Percentiles rank a stretch among this genome's conserved stretches.
These are phyloP conservation scores for Cataglyphis livida DNA, from an alignment of 2,888 invertebrate species.

Conservation along the genomic window DNA sequence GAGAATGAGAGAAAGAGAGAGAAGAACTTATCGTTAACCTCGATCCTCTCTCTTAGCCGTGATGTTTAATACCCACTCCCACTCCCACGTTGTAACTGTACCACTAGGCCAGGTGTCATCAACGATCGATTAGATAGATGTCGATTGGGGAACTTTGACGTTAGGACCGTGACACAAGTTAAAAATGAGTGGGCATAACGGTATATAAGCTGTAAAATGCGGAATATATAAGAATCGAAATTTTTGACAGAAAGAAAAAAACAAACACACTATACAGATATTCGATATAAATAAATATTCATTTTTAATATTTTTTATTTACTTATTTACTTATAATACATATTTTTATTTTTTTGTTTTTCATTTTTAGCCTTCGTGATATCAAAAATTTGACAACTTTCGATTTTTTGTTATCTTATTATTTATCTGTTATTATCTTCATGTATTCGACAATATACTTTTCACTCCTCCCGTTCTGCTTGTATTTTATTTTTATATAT, in stretches of 20 bases:
- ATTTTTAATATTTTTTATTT: too few relatives aligned
- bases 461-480: neutral
- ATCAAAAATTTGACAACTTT: neutral
- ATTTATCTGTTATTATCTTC: neutral
- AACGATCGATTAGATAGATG: slow-evolving; percentile 71
- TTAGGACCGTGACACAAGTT: neutral
- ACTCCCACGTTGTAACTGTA: slow-evolving; percentile 72
- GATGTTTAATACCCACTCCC: slow-evolving; percentile 74
- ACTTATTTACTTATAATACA: too few relatives aligned
- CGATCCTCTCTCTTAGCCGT: slow-evolving; percentile 73
- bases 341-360: neutral
- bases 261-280: neutral
- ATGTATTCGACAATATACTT: neutral
- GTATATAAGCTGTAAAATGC: neutral
- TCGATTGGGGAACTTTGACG: slow-evolving; percentile 59
- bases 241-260: neutral
- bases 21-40: slow-evolving; percentile 79
- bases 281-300: too few relatives aligned
- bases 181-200: neutral
- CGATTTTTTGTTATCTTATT: neutral
- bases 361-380: neutral
- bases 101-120: slow-evolving; percentile 77
- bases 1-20: neutral
- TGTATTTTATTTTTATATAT: neutral
- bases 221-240: neutral